Evolutionary conservation across 2,888 invertebrate genomes (phyloP).

Genomic region (Brenthis hecate): DNA sequence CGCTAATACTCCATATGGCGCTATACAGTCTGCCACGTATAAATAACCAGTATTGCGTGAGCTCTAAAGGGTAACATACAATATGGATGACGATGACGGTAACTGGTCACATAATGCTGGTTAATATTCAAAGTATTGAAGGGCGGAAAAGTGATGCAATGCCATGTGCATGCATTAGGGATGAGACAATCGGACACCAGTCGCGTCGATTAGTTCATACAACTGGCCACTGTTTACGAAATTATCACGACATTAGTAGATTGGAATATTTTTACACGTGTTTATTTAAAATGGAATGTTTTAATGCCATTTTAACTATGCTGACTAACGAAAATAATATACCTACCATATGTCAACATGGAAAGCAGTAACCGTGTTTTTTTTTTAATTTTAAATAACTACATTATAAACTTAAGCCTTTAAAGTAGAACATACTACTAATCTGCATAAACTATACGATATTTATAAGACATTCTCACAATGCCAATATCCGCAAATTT

Average conservation of each 20-base stretch:
- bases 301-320: neutral
- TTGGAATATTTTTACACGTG: neutral
- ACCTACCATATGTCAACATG: no score
- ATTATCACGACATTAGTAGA: slow-evolving; percentile 31
- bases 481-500: slow-evolving; percentile 46
- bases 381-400: no score
- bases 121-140: slow-evolving; percentile 64
- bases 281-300: neutral
- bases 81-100: slow-evolving; percentile 39
- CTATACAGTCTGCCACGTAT: slow-evolving; percentile 63
- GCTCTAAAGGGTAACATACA: slow-evolving; percentile 40
- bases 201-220: slow-evolving; percentile 67
- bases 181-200: slow-evolving; percentile 73
- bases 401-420: neutral
- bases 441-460: neutral
- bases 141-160: slow-evolving; percentile 75
- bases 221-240: slow-evolving; percentile 56
- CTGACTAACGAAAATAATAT: neutral
- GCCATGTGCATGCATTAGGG: slow-evolving; percentile 81
- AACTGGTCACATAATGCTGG: slow-evolving; percentile 49
- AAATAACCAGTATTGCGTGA: slow-evolving; percentile 60
- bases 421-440: neutral
- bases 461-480: slow-evolving; percentile 29
- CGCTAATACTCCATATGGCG: slow-evolving; percentile 81
- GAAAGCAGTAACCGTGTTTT: no score